Conservation (phyloP, 2,888 invertebrate species). For the Oegoconia quadripuncta region DNA sequence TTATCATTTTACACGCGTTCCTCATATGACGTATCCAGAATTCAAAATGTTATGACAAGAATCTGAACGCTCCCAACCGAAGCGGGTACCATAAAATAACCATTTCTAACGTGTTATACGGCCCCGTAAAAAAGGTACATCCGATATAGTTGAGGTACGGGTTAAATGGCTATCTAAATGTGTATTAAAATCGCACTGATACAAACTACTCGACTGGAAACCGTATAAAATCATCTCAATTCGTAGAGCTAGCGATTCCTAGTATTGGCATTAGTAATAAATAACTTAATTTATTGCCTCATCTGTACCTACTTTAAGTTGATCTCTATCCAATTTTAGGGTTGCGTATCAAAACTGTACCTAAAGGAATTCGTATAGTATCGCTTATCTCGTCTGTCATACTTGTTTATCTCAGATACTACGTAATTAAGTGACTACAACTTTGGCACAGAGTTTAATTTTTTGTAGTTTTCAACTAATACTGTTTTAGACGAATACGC, state of each 20-base stretch:
- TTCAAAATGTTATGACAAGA: constrained; percentile 75
- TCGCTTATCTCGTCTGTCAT: too few species aligned
- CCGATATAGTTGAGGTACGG: constrained; percentile 54
- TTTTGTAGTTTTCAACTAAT: too few species aligned
- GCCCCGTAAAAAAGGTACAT: constrained; percentile 67
- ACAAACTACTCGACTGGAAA: constrained; percentile 73
- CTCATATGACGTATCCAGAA: constrained; percentile 55
- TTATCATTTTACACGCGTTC: constrained; percentile 52
- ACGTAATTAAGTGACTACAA: too few species aligned
- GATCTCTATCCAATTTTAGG: too few species aligned
- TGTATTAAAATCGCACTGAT: constrained; percentile 72
- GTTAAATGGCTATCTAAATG: constrained; percentile 70
- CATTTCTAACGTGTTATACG: constrained; percentile 72
- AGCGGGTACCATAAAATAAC: constrained; percentile 67
- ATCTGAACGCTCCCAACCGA: constrained; percentile 53
- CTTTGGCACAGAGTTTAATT: too few species aligned
- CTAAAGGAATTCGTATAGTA: too few species aligned
- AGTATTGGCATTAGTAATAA: not conserved
- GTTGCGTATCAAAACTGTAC: too few species aligned
- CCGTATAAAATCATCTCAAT: constrained; percentile 58
- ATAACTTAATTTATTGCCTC: not conserved
- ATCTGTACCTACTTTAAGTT: too few species aligned
- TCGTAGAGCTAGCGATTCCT: constrained; percentile 33
- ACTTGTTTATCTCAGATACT: too few species aligned
- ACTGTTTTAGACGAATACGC: too few species aligned